These are phyloP conservation scores for Eugnorisma glareosa DNA, from an alignment of 2,888 invertebrate genomes.

Conservation along the genomic window DNA sequence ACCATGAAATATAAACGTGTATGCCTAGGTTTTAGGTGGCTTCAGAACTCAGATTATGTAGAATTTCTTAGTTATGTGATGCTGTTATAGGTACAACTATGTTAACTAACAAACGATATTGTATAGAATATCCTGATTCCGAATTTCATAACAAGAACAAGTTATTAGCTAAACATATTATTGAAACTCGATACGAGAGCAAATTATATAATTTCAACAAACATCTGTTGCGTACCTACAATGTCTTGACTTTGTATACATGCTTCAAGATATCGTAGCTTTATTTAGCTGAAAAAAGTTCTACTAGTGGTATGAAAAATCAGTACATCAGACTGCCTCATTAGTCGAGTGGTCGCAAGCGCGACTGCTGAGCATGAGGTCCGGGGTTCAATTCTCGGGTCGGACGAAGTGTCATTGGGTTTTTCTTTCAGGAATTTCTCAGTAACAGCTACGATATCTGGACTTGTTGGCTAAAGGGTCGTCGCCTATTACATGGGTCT, in stretches of 20 bases:
- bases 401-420: not conserved
- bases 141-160: slow-evolving; percentile 15
- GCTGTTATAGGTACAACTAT: not conserved
- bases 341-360: not conserved
- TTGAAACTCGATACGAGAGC: slow-evolving; percentile 30
- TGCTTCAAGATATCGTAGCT: not conserved
- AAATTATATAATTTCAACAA: slow-evolving; percentile 39
- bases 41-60: too few relatives aligned
- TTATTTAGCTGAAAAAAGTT: not conserved
- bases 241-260: slow-evolving; percentile 32
- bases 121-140: slow-evolving; percentile 32
- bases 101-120: not conserved
- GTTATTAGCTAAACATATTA: slow-evolving; percentile 33
- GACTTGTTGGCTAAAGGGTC: not conserved
- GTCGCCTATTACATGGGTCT: not conserved
- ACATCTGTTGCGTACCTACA: slow-evolving; percentile 22
- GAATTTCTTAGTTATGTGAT: too few relatives aligned
- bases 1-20: too few relatives aligned
- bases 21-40: too few relatives aligned
- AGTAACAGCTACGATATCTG: not conserved
- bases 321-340: not conserved
- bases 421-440: not conserved
- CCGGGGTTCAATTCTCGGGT: not conserved
- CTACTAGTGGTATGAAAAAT: not conserved
- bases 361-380: not conserved